Conservation (phyloP, 1,140 invertebrate species). For the Archegozetes longisetosus region DNA sequence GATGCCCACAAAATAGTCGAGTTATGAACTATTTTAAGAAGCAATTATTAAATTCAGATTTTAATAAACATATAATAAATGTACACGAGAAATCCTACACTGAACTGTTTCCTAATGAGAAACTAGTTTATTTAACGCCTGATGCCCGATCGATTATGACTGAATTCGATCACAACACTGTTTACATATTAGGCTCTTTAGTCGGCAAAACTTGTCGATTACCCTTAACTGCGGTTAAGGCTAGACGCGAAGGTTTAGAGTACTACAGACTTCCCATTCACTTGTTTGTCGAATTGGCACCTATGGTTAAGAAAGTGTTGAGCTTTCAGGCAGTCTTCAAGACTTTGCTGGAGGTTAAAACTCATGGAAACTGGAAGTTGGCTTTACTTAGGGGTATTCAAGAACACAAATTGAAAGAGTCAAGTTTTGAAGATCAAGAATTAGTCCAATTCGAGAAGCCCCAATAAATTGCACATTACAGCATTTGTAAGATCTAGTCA, state of each 20-base stretch:
- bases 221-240: background rate
- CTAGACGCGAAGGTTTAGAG: background rate
- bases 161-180: slow-evolving; percentile 3
- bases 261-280: slow-evolving; percentile 2
- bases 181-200: slow-evolving; percentile 13
- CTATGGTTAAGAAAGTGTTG: background rate
- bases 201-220: slow-evolving; percentile 44
- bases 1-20: background rate
- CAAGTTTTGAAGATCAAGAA: background rate
- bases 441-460: background rate
- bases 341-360: slow-evolving; percentile 3
- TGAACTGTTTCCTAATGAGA: slow-evolving; percentile 1
- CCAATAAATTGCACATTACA: too few species aligned
- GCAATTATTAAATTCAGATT: background rate
- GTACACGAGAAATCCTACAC: background rate
- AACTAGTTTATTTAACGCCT: slow-evolving; percentile 7
- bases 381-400: background rate
- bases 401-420: slow-evolving; percentile 3
- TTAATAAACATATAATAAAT: background rate
- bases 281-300: slow-evolving; percentile 3
- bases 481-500: too few species aligned
- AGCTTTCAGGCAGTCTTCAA: slow-evolving; percentile 7
- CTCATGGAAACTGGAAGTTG: background rate
- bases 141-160: background rate
- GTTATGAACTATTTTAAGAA: background rate